A percentile compares a stretch with the other conserved stretches of the same genome.
These are phyloP conservation scores for Acropora tenuis DNA, from an alignment of 64 coral and sea anemone genomes.

Conservation along the genomic window DNA sequence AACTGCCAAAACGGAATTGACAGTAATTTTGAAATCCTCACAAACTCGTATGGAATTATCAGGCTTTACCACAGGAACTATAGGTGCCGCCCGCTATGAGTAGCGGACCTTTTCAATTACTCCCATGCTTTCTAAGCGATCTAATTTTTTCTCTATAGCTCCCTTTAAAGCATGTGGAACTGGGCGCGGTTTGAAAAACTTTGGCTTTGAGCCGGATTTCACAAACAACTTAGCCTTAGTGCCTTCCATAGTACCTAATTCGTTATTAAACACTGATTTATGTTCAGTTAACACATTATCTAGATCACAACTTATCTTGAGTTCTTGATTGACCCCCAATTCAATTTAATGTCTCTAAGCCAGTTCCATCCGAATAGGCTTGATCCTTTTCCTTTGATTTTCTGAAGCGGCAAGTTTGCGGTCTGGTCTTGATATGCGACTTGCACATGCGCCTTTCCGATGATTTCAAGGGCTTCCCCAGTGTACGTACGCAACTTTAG, in stretches of 20 bases:
- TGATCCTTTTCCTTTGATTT: slow-evolving; percentile 42
- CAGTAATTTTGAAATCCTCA: no score
- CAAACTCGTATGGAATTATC: no score
- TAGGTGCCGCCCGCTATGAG: no score
- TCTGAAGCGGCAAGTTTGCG: slow-evolving; percentile 2
- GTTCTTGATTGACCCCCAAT: slow-evolving; percentile 69
- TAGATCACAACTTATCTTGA: slow-evolving; percentile 44
- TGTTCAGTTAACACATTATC: slow-evolving; percentile 56
- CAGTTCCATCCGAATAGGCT: neutral
- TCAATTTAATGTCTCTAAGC: slow-evolving; percentile 57
- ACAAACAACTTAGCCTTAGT: slow-evolving; percentile 58
- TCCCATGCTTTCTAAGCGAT: no score
- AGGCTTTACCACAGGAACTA: no score
- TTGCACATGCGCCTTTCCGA: slow-evolving; percentile 13
- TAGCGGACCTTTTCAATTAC: no score
- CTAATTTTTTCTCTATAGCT: no score
- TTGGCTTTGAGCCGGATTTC: no score
- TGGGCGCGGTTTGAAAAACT: no score
- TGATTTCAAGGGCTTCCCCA: slow-evolving; percentile 5
- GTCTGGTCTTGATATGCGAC: slow-evolving; percentile 20
- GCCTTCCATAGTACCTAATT: slow-evolving; percentile 32
- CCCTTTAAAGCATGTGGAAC: no score
- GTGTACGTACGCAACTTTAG: slow-evolving; percentile 9
- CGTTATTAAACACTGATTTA: slow-evolving; percentile 28
- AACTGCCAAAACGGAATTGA: neutral